Conservation (phyloP, 2,888 invertebrate genomes). For the Drosophila vallismaia region DNA sequence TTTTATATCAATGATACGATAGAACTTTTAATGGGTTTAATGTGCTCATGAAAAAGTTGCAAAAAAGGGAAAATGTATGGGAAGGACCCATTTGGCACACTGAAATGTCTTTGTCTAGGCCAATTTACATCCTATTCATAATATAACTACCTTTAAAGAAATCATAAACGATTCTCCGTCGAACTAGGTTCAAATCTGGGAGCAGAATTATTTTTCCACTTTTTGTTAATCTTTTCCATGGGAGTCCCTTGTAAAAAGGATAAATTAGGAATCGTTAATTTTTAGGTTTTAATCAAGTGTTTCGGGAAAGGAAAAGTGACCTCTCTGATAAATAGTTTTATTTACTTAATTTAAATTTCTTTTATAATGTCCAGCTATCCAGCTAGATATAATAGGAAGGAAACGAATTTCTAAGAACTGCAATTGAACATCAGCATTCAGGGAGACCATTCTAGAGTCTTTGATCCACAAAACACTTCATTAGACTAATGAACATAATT, state of each 20-base stretch:
- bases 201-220: too few relatives aligned
- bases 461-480: conserved; percentile 63
- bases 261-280: too few relatives aligned
- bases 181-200: too few relatives aligned
- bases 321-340: conserved; percentile 2
- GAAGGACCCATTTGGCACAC: too few relatives aligned
- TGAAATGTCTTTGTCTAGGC: too few relatives aligned
- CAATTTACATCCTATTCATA: too few relatives aligned
- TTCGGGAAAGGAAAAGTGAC: neutral
- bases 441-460: conserved; percentile 19
- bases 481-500: conserved; percentile 78
- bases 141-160: too few relatives aligned
- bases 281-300: too few relatives aligned
- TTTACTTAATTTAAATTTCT: neutral
- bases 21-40: neutral
- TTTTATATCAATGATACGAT: neutral
- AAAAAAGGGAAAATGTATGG: too few relatives aligned
- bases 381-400: conserved; percentile 24
- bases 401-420: conserved; percentile 6
- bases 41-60: neutral
- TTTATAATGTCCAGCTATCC: neutral
- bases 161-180: too few relatives aligned
- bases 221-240: too few relatives aligned
- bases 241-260: too few relatives aligned
- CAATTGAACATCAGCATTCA: conserved; percentile 37